Percentiles rank a stretch among this genome's conserved stretches.
phyloP scores from a whole-genome alignment of 2,797 vertebrate genomes.

The Phylloscopus collybita region DNA sequence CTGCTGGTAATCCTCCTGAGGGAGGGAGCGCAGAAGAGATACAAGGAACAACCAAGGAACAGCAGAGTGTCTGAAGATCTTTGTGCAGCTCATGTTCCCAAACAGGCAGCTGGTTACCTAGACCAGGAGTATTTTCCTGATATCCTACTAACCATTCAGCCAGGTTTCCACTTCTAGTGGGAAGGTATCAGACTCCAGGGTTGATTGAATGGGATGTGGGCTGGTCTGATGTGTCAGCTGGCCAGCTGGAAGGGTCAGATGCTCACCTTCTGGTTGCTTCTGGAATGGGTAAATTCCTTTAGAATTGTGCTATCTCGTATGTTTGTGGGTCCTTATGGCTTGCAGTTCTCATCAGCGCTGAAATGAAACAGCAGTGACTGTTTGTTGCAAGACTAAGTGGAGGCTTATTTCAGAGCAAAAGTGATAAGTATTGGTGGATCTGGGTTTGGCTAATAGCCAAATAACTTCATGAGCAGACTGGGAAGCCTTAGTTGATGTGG shows the following conservation, averaged over 20 bases:
- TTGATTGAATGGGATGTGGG: accelerated
- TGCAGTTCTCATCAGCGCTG: background rate
- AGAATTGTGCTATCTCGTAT: accelerated
- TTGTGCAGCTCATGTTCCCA: background rate
- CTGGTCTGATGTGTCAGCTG: background rate
- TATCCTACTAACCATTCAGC: background rate
- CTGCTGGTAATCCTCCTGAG: background rate
- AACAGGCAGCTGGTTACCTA: background rate
- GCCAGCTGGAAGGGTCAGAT: background rate
- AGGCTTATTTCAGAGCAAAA: background rate
- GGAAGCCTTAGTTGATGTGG: background rate
- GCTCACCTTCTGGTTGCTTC: background rate
- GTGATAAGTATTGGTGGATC: background rate
- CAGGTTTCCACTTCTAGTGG: background rate
- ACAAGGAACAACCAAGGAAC: background rate
- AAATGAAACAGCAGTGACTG: background rate
- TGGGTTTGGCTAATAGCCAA: background rate
- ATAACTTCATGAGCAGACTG: background rate
- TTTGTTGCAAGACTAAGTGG: background rate
- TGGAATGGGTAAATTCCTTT: background rate
- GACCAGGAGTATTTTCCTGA: background rate
- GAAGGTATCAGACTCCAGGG: background rate
- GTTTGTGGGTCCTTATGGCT: background rate
- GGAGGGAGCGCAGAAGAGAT: background rate
- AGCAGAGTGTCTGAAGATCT: background rate